These are phyloP conservation scores for Spongia lamella DNA, from an alignment of 37 sponge, comb jelly and placozoan genomes.

Conservation along the genomic window DNA sequence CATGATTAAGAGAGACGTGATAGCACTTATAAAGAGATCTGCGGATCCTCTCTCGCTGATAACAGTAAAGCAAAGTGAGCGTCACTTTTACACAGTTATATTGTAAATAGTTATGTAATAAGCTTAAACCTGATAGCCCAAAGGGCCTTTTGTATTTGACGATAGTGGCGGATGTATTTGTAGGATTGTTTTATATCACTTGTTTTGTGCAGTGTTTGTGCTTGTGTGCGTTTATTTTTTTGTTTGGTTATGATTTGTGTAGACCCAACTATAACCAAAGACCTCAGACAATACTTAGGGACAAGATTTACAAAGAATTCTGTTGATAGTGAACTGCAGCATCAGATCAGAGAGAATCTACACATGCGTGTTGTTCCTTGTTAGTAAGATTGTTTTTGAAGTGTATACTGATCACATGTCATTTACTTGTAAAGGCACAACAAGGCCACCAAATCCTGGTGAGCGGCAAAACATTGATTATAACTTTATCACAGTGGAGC, in stretches of 20 bases:
- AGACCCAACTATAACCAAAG: slow-evolving; percentile 87
- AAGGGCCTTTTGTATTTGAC: neutral
- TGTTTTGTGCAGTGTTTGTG: neutral
- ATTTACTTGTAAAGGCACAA: slow-evolving; percentile 71
- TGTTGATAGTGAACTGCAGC: slow-evolving; percentile 95
- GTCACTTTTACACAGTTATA: neutral
- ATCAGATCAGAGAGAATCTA: slow-evolving; percentile 94
- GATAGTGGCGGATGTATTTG: neutral
- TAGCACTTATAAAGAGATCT: slow-evolving; percentile 81
- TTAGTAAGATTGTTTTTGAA: slow-evolving; percentile 52
- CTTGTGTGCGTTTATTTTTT: neutral
- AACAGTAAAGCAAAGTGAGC: slow-evolving; percentile 87
- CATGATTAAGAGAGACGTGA: slow-evolving; percentile 88
- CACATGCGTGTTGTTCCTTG: slow-evolving; percentile 95
- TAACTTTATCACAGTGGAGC: slow-evolving; percentile 84
- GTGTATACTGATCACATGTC: neutral
- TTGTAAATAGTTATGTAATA: neutral
- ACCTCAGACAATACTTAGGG: slow-evolving; percentile 79
- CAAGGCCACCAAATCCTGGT: slow-evolving; percentile 73
- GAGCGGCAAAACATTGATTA: slow-evolving; percentile 93
- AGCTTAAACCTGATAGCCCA: neutral
- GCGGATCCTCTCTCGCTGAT: slow-evolving; percentile 78
- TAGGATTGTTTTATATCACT: neutral
- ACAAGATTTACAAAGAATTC: slow-evolving; percentile 88
- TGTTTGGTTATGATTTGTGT: neutral